A percentile compares a stretch with the other conserved stretches of the same genome.
These are phyloP conservation scores for Anthophora plumipes DNA, from an alignment of 2,888 invertebrate genomes.

Conservation along the genomic window DNA sequence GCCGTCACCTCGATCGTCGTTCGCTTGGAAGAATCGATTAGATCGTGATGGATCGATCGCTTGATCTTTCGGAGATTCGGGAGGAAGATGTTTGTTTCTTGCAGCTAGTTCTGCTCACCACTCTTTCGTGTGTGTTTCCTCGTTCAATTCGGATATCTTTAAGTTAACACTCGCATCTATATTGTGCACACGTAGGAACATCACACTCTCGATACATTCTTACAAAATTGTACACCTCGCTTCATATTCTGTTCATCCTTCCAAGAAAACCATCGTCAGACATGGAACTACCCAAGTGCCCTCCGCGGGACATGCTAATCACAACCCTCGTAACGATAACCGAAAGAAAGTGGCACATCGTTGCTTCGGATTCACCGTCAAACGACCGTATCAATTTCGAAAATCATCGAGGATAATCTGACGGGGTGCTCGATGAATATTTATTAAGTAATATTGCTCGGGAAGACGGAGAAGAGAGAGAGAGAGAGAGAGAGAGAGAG, in stretches of 20 bases:
- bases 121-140: too few relatives aligned
- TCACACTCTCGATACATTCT: too few relatives aligned
- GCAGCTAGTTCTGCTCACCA: background rate
- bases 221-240: background rate
- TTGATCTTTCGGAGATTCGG: slow-evolving; percentile 7
- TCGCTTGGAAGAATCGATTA: slow-evolving; percentile 52
- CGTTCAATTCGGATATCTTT: too few relatives aligned
- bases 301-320: too few relatives aligned
- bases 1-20: slow-evolving; percentile 13
- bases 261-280: too few relatives aligned
- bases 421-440: slow-evolving; percentile 46
- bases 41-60: slow-evolving; percentile 40
- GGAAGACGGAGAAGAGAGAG: background rate
- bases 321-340: too few relatives aligned
- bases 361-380: slow-evolving; percentile 24
- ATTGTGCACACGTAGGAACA: too few relatives aligned
- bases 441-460: slow-evolving; percentile 52
- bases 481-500: too few relatives aligned
- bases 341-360: slow-evolving; percentile 4
- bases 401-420: slow-evolving; percentile 36
- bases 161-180: too few relatives aligned
- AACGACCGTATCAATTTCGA: slow-evolving; percentile 28
- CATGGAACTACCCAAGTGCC: too few relatives aligned
- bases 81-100: background rate
- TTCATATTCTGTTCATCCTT: background rate